Evolutionary conservation across 2,113 vertebrate genomes (phyloP).

Genomic region (Mus musculus): DNA sequence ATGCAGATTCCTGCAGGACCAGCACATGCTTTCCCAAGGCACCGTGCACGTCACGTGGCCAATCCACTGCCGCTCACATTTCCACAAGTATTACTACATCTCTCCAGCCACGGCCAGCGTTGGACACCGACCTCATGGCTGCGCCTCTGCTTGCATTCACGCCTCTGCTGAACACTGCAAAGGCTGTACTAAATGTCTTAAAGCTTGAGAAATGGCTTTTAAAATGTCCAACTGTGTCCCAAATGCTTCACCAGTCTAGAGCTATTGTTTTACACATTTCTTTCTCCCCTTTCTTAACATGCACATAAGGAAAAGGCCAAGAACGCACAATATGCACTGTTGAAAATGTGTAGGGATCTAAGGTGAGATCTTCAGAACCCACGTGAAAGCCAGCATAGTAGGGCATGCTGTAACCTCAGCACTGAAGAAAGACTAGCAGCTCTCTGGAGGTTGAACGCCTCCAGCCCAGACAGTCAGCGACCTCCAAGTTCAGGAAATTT

Average conservation of each 20-base stretch:
- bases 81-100: slow-evolving; percentile 30
- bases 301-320: neutral
- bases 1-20: neutral
- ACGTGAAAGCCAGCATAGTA: neutral
- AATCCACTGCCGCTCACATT: slow-evolving; percentile 44
- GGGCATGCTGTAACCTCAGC: neutral
- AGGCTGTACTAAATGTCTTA: slow-evolving; percentile 45
- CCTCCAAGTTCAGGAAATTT: too few relatives aligned
- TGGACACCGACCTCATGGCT: neutral
- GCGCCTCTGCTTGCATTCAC: neutral
- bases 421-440: neutral
- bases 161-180: neutral
- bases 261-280: neutral
- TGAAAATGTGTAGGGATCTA: neutral
- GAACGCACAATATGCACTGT: neutral
- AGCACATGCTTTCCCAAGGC: slow-evolving; percentile 10
- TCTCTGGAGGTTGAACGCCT: neutral
- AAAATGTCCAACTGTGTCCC: neutral
- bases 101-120: neutral
- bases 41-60: slow-evolving; percentile 37
- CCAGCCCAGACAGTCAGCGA: neutral
- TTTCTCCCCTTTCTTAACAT: too few relatives aligned
- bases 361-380: neutral
- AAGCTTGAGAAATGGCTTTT: slow-evolving; percentile 51
- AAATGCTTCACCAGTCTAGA: slow-evolving; percentile 25